phyloP scores from a whole-genome alignment of 2,888 invertebrate species.

The Pristionchus fissidentatus region DNA sequence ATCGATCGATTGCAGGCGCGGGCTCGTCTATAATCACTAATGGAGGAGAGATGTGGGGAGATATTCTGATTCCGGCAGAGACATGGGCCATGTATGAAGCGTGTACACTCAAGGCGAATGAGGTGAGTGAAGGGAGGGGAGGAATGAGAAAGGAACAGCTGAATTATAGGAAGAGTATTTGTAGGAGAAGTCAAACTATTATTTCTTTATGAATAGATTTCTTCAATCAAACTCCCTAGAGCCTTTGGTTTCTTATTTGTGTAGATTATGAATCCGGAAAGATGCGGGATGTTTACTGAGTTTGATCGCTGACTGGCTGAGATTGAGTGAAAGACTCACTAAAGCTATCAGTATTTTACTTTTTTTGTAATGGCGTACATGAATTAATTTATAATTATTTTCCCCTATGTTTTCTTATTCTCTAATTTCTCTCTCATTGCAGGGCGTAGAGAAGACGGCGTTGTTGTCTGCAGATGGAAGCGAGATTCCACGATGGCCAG shows the following conservation, averaged over 20 bases:
- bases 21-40: conserved; percentile 10
- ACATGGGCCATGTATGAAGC: conserved; percentile 11
- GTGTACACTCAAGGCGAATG: conserved; percentile 22
- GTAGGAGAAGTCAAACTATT: too few species aligned
- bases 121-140: not conserved
- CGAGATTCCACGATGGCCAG: conserved; percentile 30
- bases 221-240: too few species aligned
- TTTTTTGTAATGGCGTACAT: too few species aligned
- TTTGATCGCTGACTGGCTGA: too few species aligned
- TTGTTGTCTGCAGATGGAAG: conserved; percentile 24
- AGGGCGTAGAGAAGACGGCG: conserved; percentile 33
- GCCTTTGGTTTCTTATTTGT: too few species aligned
- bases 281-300: not conserved
- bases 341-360: too few species aligned
- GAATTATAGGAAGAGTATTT: not conserved
- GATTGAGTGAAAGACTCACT: too few species aligned
- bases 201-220: too few species aligned
- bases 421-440: conserved; percentile 16
- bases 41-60: not conserved
- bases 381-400: too few species aligned
- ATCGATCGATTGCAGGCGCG: not conserved
- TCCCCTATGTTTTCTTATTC: too few species aligned
- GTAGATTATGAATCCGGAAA: not conserved
- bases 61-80: not conserved
- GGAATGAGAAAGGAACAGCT: not conserved